These are phyloP conservation scores for Cynodonichthys magdalenae DNA, from an alignment of 2,797 vertebrate genomes.

Conservation along the genomic window DNA sequence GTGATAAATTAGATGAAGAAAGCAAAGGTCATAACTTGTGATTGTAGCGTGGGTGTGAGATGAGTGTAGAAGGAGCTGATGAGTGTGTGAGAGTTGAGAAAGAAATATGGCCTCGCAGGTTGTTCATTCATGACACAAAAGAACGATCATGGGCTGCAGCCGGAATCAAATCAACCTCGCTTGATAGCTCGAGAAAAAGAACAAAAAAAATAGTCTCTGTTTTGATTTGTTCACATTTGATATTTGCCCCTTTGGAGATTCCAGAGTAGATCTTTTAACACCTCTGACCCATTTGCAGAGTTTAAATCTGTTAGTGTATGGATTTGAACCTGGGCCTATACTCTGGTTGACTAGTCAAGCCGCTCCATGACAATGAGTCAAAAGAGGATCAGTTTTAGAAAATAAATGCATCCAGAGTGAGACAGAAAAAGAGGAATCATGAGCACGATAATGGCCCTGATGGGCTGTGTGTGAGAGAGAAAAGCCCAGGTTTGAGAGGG, in stretches of 20 bases:
- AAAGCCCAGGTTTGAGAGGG: conserved; percentile 80
- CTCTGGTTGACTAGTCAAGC: conserved; percentile 77
- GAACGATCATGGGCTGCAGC: conserved; percentile 33
- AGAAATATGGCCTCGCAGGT: conserved; percentile 55
- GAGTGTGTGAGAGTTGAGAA: conserved; percentile 55
- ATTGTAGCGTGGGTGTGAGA: conserved; percentile 75
- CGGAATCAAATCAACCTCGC: conserved; percentile 47
- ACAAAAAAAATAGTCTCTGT: conserved; percentile 46
- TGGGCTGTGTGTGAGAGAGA: conserved; percentile 74
- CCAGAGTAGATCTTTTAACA: conserved; percentile 52
- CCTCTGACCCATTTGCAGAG: conserved; percentile 59
- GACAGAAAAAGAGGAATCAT: conserved; percentile 81
- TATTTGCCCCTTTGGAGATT: conserved; percentile 60
- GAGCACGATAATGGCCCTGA: conserved; percentile 70
- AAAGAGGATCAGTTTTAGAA: conserved; percentile 81
- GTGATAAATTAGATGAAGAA: conserved; percentile 77
- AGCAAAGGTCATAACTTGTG: conserved; percentile 81
- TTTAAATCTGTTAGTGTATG: conserved; percentile 71
- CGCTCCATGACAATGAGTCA: conserved; percentile 82
- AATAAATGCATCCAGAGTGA: conserved; percentile 83
- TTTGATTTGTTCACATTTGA: conserved; percentile 66
- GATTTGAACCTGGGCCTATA: conserved; percentile 68
- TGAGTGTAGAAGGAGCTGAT: conserved; percentile 68
- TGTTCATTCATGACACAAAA: conserved; percentile 69
- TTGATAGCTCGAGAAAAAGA: conserved; percentile 35